Base-by-base conservation (phyloP, 2,113 vertebrate species). In the Heteronetta atricapilla region DNA sequence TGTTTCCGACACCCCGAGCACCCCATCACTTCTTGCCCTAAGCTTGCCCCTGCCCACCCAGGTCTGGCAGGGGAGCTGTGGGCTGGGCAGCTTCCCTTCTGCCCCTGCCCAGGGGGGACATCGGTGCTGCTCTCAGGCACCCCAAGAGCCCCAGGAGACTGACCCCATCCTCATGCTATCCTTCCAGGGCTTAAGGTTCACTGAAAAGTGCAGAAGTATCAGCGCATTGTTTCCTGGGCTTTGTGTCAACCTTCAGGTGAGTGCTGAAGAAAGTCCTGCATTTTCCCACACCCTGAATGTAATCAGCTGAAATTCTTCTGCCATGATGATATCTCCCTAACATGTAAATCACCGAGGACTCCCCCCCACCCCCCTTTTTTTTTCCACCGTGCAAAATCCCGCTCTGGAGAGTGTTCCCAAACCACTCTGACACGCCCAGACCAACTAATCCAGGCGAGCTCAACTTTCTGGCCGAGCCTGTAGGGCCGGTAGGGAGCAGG, bases 231-330 rank as follows among this genome's bases (percentile, higher is more conserved):
- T 96, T 62, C 85, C 79, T 4, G 38, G 69, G 81, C 84, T 89
- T 95, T 78, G 78, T 89, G 89, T 96, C 94, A 96, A 50, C 69
- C 91, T 83, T 31, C 72, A 95, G 89, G 88, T 90, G 84, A 92
- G 88, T 91, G 92, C 72, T 74, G 77, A 93, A 95, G 91, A 93
- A 93, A 96, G 83, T 84, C 76, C 87, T 89, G 92, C 34, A 69
- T 95, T 48, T 67, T 93, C 92, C 91, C 96, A 95, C 95, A 95
- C 96, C 95, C 95, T 59, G 90, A 95, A 89, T 81, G 92, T 70
- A 97, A 94, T 95, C 95, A 96, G 72, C 89, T 85, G 86, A 95
- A 92, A 96, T 96, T 93, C 92, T 73, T 94, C 86, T 92, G 90
- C 75, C 42, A 15, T 96, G 88, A 96, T 94, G 92, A 10, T 92